Conservation (phyloP, 2,113 vertebrate species). For the Raphicerus campestris region DNA sequence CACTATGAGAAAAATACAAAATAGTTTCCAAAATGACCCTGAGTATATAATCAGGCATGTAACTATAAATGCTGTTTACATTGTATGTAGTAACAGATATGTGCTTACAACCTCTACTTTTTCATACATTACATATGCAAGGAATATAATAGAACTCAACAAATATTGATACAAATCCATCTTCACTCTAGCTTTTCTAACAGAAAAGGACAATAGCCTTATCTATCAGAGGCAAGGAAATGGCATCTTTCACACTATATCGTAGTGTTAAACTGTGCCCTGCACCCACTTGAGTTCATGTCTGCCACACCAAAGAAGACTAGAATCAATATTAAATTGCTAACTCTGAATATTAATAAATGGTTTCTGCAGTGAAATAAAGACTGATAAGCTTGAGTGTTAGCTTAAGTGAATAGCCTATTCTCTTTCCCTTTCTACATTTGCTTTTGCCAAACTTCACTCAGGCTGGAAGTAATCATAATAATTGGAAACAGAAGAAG, state of each 20-base stretch:
- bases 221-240: not conserved
- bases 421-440: slow-evolving; percentile 53
- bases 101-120: not conserved
- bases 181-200: not conserved
- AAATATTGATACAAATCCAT: not conserved
- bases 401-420: slow-evolving; percentile 53
- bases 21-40: not conserved
- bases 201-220: not conserved
- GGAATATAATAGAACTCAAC: not conserved
- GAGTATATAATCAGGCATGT: not conserved
- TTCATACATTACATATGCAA: not conserved
- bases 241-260: not conserved
- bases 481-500: slow-evolving; percentile 70
- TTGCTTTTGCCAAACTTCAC: slow-evolving; percentile 66
- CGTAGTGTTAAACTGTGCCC: not conserved
- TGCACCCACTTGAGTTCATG: not conserved
- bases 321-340: slow-evolving; percentile 40
- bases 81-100: not conserved
- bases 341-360: slow-evolving; percentile 55
- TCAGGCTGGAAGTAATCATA: slow-evolving; percentile 72
- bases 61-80: not conserved
- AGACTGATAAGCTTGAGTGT: slow-evolving; percentile 39
- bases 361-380: slow-evolving; percentile 50
- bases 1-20: not conserved
- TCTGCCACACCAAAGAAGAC: not conserved